Conservation (phyloP, 2,797 vertebrate genomes). For the Capromys pilorides region DNA sequence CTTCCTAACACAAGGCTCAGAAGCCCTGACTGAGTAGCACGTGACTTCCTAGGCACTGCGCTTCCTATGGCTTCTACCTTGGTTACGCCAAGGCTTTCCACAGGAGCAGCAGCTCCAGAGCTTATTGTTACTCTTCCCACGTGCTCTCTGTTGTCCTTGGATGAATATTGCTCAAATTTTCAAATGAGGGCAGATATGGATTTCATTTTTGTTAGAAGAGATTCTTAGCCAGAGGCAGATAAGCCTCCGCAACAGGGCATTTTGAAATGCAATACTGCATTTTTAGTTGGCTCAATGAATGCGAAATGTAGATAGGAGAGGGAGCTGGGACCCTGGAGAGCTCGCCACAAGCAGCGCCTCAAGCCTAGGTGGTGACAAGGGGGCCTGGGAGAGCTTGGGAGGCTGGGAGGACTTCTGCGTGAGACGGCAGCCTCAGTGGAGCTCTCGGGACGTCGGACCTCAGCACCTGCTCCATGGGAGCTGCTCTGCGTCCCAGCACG, state of each 20-base stretch:
- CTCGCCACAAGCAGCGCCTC: rapidly evolving
- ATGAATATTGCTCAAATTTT: neutral
- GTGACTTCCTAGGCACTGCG: neutral
- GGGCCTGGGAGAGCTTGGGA: neutral
- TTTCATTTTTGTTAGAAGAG: neutral
- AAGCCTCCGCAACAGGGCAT: neutral
- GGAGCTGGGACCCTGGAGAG: neutral
- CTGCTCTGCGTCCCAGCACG: neutral
- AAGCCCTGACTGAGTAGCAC: neutral
- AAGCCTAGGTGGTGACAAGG: rapidly evolving
- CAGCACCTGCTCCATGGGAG: neutral
- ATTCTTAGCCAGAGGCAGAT: neutral
- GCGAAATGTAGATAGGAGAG: neutral
- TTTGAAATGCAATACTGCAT: neutral
- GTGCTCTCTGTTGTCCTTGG: neutral
- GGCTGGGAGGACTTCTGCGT: neutral
- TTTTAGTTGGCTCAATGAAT: neutral
- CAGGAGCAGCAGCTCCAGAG: rapidly evolving
- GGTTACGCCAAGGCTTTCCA: neutral
- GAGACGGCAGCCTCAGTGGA: neutral
- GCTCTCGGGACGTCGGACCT: no score
- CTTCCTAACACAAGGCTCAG: neutral
- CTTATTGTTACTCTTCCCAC: neutral
- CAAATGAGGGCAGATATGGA: neutral
- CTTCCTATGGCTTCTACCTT: neutral